Percentiles rank a stretch among this genome's conserved stretches.
Conservation (phyloP, 2,888 invertebrate genomes). For the Agriopis marginaria region DNA sequence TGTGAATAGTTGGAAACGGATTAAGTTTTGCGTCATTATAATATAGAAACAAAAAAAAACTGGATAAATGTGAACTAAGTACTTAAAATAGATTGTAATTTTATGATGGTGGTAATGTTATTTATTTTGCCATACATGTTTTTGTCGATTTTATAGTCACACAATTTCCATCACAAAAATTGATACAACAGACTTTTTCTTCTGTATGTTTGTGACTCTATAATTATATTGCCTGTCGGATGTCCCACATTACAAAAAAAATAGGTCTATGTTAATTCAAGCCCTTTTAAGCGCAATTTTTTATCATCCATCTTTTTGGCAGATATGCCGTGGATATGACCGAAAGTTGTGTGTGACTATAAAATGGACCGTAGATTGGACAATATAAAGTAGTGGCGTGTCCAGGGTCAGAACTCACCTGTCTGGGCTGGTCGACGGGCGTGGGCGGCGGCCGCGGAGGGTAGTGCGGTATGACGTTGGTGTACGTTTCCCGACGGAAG, state of each 20-base stretch:
- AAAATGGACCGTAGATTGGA: not conserved
- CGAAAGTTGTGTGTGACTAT: not conserved
- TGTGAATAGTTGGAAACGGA: constrained; percentile 13
- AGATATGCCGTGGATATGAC: too few relatives aligned
- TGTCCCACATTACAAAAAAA: too few relatives aligned
- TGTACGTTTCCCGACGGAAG: constrained; percentile 71
- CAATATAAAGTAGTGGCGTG: not conserved
- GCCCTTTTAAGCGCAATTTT: too few relatives aligned
- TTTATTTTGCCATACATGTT: not conserved
- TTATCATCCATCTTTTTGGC: too few relatives aligned
- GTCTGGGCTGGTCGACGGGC: constrained; percentile 71
- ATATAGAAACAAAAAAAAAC: not conserved
- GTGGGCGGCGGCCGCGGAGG: constrained; percentile 69
- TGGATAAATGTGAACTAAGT: not conserved
- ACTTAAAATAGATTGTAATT: constrained; percentile 1
- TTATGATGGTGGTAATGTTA: constrained; percentile 9
- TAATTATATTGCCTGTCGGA: too few relatives aligned
- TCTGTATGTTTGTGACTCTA: too few relatives aligned
- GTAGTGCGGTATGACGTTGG: constrained; percentile 63
- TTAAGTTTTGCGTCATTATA: not conserved
- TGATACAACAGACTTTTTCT: too few relatives aligned
- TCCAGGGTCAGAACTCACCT: constrained; percentile 57
- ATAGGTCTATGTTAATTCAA: too few relatives aligned
- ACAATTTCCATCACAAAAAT: not conserved
- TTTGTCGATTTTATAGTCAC: constrained; percentile 8